Percentiles rank a stretch among this genome's conserved stretches.
These are phyloP conservation scores for Margarornis squamiger DNA, from an alignment of 2,797 vertebrate genomes.

Conservation along the genomic window DNA sequence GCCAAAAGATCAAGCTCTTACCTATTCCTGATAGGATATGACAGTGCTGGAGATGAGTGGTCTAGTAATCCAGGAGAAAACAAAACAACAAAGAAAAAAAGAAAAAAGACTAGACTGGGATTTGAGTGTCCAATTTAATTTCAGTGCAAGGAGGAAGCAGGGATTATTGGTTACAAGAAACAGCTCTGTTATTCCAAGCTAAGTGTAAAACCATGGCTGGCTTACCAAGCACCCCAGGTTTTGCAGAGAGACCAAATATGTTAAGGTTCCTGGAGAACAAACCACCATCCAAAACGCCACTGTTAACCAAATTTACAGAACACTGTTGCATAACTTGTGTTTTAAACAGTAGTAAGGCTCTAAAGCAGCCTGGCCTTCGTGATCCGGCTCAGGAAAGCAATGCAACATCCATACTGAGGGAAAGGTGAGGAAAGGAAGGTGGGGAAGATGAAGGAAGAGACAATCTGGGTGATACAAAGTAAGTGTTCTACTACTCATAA, in stretches of 20 bases:
- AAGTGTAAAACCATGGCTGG: slow-evolving; percentile 19
- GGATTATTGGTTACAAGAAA: slow-evolving; percentile 42
- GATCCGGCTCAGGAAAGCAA: neutral
- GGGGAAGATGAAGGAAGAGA: neutral
- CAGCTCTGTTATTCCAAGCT: slow-evolving; percentile 43
- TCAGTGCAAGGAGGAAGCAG: slow-evolving; percentile 56
- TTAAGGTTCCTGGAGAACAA: neutral
- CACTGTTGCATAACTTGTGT: slow-evolving; percentile 13
- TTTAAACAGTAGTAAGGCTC: slow-evolving; percentile 24
- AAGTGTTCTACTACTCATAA: slow-evolving; percentile 6
- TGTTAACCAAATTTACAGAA: neutral
- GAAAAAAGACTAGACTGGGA: neutral
- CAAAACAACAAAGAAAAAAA: neutral
- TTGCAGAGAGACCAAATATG: neutral
- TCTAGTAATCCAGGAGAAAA: neutral
- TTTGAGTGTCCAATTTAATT: slow-evolving; percentile 53
- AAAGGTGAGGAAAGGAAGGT: neutral
- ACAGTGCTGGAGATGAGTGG: neutral
- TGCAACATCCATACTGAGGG: neutral
- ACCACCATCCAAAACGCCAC: neutral
- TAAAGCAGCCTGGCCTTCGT: neutral
- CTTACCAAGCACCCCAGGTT: neutral
- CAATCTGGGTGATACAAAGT: neutral
- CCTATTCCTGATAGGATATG: neutral
- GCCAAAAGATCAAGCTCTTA: neutral